These are phyloP conservation scores for Anthopleura xanthogrammica DNA, from an alignment of 92 coral and sea anemone genomes.

Conservation along the genomic window DNA sequence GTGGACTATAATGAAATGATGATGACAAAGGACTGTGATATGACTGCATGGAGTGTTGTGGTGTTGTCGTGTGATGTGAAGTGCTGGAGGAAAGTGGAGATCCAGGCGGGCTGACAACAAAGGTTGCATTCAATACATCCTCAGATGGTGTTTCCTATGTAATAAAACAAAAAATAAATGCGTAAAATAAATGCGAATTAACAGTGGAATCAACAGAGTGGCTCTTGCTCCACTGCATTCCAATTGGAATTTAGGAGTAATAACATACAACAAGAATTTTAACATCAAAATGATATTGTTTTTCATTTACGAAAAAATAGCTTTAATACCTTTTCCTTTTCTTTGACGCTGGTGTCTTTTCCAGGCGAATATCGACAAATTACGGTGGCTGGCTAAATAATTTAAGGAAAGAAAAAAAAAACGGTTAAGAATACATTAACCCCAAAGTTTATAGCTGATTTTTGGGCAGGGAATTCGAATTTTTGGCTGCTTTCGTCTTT, in stretches of 20 bases:
- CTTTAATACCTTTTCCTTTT: conserved; percentile 11
- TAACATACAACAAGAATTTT: neutral
- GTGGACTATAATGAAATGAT: conserved; percentile 4
- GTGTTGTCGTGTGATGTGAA: neutral
- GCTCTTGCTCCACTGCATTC: too few species aligned
- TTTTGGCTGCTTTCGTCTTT: neutral
- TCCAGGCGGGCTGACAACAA: conserved; percentile 6
- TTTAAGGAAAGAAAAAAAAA: too few species aligned
- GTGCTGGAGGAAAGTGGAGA: neutral
- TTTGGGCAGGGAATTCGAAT: neutral
- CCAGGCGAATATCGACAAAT: conserved; percentile 5
- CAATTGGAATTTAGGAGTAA: too few species aligned
- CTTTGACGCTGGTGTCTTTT: conserved; percentile 3
- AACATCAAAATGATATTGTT: neutral
- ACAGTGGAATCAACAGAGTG: too few species aligned
- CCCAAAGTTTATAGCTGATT: neutral
- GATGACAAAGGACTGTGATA: neutral
- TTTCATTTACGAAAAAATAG: conserved; percentile 8
- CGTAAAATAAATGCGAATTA: too few species aligned
- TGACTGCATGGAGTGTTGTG: neutral
- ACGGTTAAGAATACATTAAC: neutral
- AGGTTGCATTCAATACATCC: neutral
- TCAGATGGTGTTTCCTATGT: conserved; percentile 2
- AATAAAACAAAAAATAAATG: too few species aligned
- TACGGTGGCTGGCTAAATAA: conserved; percentile 4